Conservation (phyloP, 2,888 invertebrate species). For the Eulithis testata region DNA sequence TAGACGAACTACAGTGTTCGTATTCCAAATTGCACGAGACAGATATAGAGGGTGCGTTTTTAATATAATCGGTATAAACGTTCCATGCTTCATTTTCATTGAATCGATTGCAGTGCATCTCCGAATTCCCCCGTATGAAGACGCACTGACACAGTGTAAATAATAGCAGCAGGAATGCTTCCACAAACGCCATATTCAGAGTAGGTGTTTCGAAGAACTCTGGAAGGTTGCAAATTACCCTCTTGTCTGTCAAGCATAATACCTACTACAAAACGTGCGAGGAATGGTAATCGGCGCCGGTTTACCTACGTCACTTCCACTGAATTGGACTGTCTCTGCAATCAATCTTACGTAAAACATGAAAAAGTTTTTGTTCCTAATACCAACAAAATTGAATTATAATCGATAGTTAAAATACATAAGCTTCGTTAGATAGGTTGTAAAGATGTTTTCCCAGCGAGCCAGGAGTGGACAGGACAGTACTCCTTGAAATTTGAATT, state of each 20-base stretch:
- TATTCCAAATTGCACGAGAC: not conserved
- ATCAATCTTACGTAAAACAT: not conserved
- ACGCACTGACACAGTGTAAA: slow-evolving; percentile 23
- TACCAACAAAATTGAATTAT: too few relatives aligned
- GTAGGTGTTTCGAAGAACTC: not conserved
- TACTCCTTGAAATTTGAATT: too few relatives aligned
- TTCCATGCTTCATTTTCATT: slow-evolving; percentile 44
- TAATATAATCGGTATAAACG: slow-evolving; percentile 21
- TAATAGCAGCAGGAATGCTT: not conserved
- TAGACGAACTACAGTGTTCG: not conserved
- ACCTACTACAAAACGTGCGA: slow-evolving; percentile 5
- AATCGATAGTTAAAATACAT: too few relatives aligned
- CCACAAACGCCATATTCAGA: too few relatives aligned
- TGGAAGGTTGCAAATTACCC: slow-evolving; percentile 7
- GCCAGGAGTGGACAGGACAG: too few relatives aligned
- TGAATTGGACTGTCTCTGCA: not conserved
- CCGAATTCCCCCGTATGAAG: slow-evolving; percentile 23
- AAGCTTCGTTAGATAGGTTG: too few relatives aligned
- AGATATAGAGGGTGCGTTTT: slow-evolving; percentile 12
- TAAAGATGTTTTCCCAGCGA: too few relatives aligned
- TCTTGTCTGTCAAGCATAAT: slow-evolving; percentile 16
- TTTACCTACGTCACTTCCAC: slow-evolving; percentile 2
- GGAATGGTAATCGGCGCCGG: slow-evolving; percentile 13
- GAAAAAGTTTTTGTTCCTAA: too few relatives aligned
- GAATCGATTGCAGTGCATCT: slow-evolving; percentile 53